Evolutionary conservation across 2,888 invertebrate species (phyloP).

Genomic region (Coremacera marginata): DNA sequence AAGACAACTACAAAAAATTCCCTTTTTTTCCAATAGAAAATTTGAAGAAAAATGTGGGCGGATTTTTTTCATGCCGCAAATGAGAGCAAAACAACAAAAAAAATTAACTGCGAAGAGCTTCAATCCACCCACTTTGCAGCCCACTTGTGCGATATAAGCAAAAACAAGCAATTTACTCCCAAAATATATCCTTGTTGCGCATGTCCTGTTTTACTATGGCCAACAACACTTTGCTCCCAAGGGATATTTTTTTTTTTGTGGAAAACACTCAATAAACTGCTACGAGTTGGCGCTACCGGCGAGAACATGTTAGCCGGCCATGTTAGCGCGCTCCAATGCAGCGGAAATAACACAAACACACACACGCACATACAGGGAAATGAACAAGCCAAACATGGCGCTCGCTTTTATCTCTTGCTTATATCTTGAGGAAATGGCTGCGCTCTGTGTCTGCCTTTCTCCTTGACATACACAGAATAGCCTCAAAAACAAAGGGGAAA

Average conservation of each 20-base stretch:
- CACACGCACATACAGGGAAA: background rate
- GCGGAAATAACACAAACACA: background rate
- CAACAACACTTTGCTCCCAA: background rate
- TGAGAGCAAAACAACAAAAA: constrained; percentile 12
- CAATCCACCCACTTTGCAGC: no score
- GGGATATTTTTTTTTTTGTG: constrained; percentile 21
- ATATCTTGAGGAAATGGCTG: constrained; percentile 54
- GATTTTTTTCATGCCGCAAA: constrained; percentile 29
- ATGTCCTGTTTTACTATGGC: background rate
- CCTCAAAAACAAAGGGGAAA: background rate
- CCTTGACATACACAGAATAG: background rate
- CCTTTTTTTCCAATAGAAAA: constrained; percentile 10
- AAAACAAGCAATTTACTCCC: background rate
- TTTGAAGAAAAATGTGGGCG: constrained; percentile 40
- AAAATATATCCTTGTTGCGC: background rate
- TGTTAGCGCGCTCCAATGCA: constrained; percentile 6
- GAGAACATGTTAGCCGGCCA: constrained; percentile 18
- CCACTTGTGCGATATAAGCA: no score
- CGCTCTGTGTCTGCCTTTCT: constrained; percentile 44
- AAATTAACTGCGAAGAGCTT: background rate
- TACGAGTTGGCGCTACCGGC: background rate
- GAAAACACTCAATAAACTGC: background rate
- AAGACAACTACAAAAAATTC: constrained; percentile 14
- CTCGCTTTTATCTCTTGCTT: constrained; percentile 32
- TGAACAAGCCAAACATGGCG: constrained; percentile 1